Evolutionary conservation across 2,113 vertebrate genomes (phyloP).

Genomic region (Vulpes lagopus): DNA sequence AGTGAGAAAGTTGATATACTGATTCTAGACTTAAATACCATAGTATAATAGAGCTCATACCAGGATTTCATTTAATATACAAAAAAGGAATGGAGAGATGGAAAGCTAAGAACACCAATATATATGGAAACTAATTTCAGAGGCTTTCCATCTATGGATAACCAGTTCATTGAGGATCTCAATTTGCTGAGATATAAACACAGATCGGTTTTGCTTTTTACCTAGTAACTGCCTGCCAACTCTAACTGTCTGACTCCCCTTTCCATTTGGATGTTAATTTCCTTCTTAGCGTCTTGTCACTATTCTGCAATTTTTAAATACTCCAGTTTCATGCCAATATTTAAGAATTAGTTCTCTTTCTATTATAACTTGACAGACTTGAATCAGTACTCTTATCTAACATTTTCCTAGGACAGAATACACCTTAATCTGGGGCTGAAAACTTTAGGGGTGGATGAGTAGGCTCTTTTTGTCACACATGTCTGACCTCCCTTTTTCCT

Average conservation of each 20-base stretch:
- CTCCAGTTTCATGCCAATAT: constrained; percentile 15
- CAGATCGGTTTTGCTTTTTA: constrained; percentile 47
- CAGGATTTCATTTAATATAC: constrained; percentile 10
- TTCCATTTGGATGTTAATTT: neutral
- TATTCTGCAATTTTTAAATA: constrained; percentile 17
- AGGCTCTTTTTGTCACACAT: neutral
- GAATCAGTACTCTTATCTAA: neutral
- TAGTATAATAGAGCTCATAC: neutral
- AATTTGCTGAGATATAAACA: constrained; percentile 6
- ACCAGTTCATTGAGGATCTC: neutral
- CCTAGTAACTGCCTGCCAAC: neutral
- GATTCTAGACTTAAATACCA: constrained; percentile 44
- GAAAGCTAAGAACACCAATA: constrained; percentile 8
- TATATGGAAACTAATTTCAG: constrained; percentile 38
- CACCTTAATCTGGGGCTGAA: constrained; percentile 34
- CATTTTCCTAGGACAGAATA: neutral
- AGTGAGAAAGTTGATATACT: neutral
- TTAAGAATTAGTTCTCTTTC: constrained; percentile 43
- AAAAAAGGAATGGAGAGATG: neutral
- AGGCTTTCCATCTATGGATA: neutral
- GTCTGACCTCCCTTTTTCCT: neutral
- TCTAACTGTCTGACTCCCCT: neutral
- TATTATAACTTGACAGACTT: constrained; percentile 31
- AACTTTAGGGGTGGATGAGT: neutral
- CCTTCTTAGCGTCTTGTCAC: neutral